phyloP scores from a whole-genome alignment of 2,113 vertebrate genomes.

The Menidia beryllina region DNA sequence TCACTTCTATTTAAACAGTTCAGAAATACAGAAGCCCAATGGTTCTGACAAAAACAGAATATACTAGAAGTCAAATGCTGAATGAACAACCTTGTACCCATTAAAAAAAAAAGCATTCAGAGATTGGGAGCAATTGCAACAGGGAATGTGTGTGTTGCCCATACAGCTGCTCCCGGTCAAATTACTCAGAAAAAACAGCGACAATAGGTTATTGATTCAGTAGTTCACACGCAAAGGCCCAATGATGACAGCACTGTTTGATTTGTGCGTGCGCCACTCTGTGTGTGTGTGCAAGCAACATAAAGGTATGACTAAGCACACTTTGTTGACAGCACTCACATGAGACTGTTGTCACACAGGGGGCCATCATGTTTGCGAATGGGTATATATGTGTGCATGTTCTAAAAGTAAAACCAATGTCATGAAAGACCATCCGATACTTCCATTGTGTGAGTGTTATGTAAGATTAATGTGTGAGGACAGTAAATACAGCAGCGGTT shows the following conservation, averaged over 20 bases:
- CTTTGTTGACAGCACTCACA: not conserved
- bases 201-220: constrained; percentile 63
- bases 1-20: not conserved
- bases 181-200: constrained; percentile 37
- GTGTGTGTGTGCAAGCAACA: constrained; percentile 27
- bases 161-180: constrained; percentile 64
- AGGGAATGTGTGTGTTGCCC: constrained; percentile 25
- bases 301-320: constrained; percentile 33
- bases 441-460: constrained; percentile 34
- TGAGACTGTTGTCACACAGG: constrained; percentile 21
- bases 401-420: constrained; percentile 22
- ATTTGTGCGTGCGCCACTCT: constrained; percentile 17
- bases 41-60: constrained; percentile 11
- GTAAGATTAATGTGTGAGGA: constrained; percentile 16
- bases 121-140: not conserved
- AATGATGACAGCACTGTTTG: constrained; percentile 36
- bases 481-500: constrained; percentile 17
- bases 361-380: constrained; percentile 15
- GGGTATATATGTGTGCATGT: constrained; percentile 6
- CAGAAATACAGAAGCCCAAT: constrained; percentile 1
- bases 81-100: constrained; percentile 11
- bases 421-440: constrained; percentile 1
- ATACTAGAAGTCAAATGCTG: constrained; percentile 2
- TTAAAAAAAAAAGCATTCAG: constrained; percentile 13
- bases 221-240: constrained; percentile 40